phyloP scores from a whole-genome alignment of 2,888 invertebrate genomes.

The Campopleginae sp. region DNA sequence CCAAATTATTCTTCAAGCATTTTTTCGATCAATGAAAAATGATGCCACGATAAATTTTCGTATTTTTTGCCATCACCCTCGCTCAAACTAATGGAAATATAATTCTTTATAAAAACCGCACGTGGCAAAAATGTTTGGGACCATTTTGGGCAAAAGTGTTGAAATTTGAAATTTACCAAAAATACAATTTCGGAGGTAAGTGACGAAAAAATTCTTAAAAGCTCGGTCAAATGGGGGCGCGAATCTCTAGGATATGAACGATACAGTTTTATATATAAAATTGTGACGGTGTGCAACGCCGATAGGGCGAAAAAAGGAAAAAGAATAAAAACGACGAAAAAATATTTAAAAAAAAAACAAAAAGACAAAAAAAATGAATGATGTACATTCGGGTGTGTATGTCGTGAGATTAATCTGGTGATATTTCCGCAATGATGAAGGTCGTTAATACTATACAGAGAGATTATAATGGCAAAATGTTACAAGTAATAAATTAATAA shows the following conservation, averaged over 20 bases:
- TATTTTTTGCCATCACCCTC: too few relatives aligned
- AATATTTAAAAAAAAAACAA: constrained; percentile 22
- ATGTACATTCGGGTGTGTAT: constrained; percentile 20
- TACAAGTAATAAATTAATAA: constrained; percentile 66
- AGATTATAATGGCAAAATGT: constrained; percentile 65
- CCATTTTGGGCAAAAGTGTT: constrained; percentile 26
- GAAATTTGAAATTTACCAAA: constrained; percentile 28
- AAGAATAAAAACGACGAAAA: constrained; percentile 25
- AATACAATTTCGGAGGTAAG: constrained; percentile 30
- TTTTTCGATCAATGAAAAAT: too few relatives aligned
- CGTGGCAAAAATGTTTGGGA: too few relatives aligned
- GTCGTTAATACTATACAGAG: constrained; percentile 66
- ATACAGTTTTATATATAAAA: constrained; percentile 46
- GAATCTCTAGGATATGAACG: constrained; percentile 49
- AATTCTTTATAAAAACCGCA: too few relatives aligned
- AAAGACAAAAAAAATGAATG: constrained; percentile 30
- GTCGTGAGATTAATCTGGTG: constrained; percentile 40
- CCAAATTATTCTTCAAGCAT: too few relatives aligned
- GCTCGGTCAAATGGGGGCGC: constrained; percentile 39
- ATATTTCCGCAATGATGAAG: constrained; percentile 55
- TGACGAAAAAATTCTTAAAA: constrained; percentile 26
- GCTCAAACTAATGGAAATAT: too few relatives aligned
- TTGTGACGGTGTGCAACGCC: constrained; percentile 40
- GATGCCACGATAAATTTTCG: too few relatives aligned
- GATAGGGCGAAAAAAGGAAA: constrained; percentile 13